Evolutionary conservation across 2,888 invertebrate genomes (phyloP), one percentile per base, ranked within the genome.

Genomic region (Drosophila dives): DNA sequence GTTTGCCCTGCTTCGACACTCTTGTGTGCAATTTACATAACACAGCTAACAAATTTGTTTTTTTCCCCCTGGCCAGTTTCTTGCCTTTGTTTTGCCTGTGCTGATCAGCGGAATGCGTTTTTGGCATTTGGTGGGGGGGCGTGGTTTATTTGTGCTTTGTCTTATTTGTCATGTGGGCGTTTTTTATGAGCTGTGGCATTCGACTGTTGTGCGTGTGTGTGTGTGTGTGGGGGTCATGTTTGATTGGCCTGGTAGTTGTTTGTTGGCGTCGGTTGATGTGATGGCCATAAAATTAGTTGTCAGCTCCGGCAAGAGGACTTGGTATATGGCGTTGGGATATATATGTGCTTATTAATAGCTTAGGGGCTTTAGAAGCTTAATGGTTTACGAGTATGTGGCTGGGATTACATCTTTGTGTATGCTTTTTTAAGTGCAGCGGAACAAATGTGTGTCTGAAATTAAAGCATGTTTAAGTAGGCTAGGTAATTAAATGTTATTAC

Each of bases 21-120:
- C 81, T 78, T 72, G 82, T 81, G 87, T 75, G 83, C 83, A 90
- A 86, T 90, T 86, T 86, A 88, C 89, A 86, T 90, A 88, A 88
- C 79, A 83, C 87, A 72, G 89, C 85, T 72, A 90, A 86, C 89
- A 90, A 86, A 86, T 90, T 90, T 36, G 36, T 54, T 54, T 62
- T 67, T 49, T 63, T 59, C 73, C 48, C 49, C 40, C 49, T 53
- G 32, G 48, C 45, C 53, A 55, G 45, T 61, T 50, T 34, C 7
- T 40, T 36, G 20, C 20, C 42, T 60, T 51, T 63, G 38, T 58
- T 77, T 75, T 78, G 62, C 62, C 71, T 51, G 42, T 66, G 81
- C 50, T 77, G 81, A 81, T 84, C 87, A 71, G 71, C 61, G 64
- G 81, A 69, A 79, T 82, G 71, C 60, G 75, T 55, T 65, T 65